phyloP scores from a whole-genome alignment of 2,797 vertebrate species.

The Masticophis lateralis region DNA sequence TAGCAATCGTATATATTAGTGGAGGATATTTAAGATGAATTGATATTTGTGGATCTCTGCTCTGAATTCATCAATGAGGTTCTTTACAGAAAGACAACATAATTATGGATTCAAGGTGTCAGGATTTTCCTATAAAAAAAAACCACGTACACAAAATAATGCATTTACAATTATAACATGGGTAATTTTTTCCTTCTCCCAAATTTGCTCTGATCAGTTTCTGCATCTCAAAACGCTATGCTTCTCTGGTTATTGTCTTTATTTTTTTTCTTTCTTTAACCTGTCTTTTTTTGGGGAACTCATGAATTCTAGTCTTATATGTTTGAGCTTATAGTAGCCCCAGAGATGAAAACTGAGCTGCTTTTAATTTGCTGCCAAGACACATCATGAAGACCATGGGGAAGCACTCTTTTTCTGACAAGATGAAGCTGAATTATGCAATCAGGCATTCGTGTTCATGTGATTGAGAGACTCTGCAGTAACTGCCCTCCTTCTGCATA shows the following conservation, averaged over 20 bases:
- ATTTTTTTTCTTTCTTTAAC: background rate
- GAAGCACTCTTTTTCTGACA: constrained; percentile 4
- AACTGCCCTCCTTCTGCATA: background rate
- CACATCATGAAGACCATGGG: constrained; percentile 1
- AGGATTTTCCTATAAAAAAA: background rate
- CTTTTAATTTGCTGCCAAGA: constrained; percentile 17
- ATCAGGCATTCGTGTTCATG: background rate
- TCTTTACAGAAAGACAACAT: background rate
- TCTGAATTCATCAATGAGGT: background rate
- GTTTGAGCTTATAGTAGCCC: background rate
- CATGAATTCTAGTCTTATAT: background rate
- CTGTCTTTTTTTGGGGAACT: background rate
- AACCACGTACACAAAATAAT: background rate
- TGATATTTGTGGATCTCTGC: background rate
- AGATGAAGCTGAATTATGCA: constrained; percentile 8
- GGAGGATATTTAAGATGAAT: background rate
- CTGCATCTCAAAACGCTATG: background rate
- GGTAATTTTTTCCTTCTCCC: background rate
- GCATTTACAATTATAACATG: background rate
- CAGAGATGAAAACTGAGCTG: constrained; percentile 11
- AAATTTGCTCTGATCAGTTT: background rate
- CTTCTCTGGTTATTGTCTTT: constrained; percentile 5
- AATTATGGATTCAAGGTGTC: background rate
- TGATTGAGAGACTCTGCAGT: constrained; percentile 11
- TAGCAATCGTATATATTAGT: background rate